Percentiles rank a stretch among this genome's conserved stretches.
These are phyloP conservation scores for Drosophila kohkoa DNA, from an alignment of 1,140 invertebrate species.

Conservation along the genomic window DNA sequence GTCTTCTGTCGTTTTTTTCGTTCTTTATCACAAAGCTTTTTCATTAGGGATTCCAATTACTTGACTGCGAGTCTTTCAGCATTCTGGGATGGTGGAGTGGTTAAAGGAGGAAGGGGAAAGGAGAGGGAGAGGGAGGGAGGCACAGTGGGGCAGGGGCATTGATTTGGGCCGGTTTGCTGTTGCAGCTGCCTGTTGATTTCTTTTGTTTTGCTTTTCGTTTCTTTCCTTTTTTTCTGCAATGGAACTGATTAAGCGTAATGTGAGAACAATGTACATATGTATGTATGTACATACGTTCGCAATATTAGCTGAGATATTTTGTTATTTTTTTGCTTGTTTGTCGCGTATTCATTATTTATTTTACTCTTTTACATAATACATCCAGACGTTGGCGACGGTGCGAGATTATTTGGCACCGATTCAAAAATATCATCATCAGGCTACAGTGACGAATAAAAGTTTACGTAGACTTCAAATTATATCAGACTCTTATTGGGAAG, in stretches of 20 bases:
- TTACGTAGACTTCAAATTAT: too few species aligned
- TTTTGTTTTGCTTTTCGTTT: constrained; percentile 20
- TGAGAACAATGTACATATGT: constrained; percentile 40
- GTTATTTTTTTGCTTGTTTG: not conserved
- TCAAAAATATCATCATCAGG: too few species aligned
- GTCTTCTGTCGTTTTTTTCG: constrained; percentile 29
- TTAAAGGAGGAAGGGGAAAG: not conserved
- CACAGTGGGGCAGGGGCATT: not conserved
- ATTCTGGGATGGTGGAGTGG: constrained; percentile 10
- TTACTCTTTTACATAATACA: constrained; percentile 7
- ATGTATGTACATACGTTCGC: not conserved
- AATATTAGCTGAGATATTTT: constrained; percentile 45
- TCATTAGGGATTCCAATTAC: constrained; percentile 66
- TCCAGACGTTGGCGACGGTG: not conserved
- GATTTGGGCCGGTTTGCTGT: constrained; percentile 18
- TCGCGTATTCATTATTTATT: not conserved
- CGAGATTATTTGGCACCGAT: not conserved
- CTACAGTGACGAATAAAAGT: not conserved
- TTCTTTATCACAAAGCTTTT: constrained; percentile 49
- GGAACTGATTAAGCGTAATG: constrained; percentile 74
- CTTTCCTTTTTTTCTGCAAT: constrained; percentile 19
- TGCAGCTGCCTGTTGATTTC: constrained; percentile 56
- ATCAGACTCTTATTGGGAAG: too few species aligned
- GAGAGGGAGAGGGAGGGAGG: not conserved
- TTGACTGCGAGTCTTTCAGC: constrained; percentile 28